Evolutionary conservation across 2,888 invertebrate genomes (phyloP).

Genomic region (Taphrorychus bicolor): DNA sequence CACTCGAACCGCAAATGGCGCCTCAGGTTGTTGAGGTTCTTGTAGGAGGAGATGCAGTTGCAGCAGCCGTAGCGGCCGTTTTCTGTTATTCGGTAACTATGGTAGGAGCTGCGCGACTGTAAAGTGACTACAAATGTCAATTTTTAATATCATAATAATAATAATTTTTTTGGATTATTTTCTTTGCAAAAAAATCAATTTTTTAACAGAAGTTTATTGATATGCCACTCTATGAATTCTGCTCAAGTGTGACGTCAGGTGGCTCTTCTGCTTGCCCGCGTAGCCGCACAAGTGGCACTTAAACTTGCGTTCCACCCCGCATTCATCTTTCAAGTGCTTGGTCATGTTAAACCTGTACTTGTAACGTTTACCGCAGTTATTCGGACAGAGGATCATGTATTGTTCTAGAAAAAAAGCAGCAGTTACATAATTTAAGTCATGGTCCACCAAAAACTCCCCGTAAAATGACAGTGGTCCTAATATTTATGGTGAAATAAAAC

Average conservation of each 20-base stretch:
- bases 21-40: conserved; percentile 34
- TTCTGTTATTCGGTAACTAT: conserved; percentile 30
- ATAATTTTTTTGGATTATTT: too few relatives aligned
- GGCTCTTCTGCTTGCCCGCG: conserved; percentile 48
- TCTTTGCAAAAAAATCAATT: too few relatives aligned
- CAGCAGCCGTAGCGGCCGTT: conserved; percentile 35
- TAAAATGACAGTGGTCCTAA: too few relatives aligned
- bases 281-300: conserved; percentile 46
- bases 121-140: too few relatives aligned
- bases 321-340: conserved; percentile 46
- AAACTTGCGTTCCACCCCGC: conserved; percentile 48
- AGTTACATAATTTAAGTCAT: too few relatives aligned
- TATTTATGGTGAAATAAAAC: too few relatives aligned
- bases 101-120: too few relatives aligned
- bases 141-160: too few relatives aligned
- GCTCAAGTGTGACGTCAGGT: conserved; percentile 46
- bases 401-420: neutral
- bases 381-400: neutral
- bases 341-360: conserved; percentile 46
- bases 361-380: conserved; percentile 45
- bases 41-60: conserved; percentile 38
- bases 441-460: too few relatives aligned
- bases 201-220: too few relatives aligned
- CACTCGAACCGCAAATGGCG: conserved; percentile 40
- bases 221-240: too few relatives aligned